Percentiles rank a stretch among this genome's conserved stretches.
phyloP scores from a whole-genome alignment of 2,113 vertebrate species.

The Carlito syrichta region DNA sequence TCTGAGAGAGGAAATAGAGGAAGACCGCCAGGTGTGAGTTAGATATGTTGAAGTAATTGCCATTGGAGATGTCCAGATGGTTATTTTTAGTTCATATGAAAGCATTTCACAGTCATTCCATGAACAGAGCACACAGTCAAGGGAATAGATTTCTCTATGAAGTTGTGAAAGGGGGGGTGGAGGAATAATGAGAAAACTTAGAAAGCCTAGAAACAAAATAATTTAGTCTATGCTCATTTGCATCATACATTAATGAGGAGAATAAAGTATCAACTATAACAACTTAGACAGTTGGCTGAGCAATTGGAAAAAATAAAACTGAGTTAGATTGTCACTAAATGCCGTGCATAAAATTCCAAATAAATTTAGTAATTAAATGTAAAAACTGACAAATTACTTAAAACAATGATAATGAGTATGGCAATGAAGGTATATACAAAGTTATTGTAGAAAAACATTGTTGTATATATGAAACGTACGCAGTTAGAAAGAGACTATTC shows the following conservation, averaged over 20 bases:
- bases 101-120: background rate
- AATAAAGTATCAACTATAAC: background rate
- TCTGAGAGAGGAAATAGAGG: conserved; percentile 32
- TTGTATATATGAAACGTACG: background rate
- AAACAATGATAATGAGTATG: background rate
- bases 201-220: conserved; percentile 2
- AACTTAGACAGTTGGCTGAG: background rate
- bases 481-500: background rate
- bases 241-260: background rate
- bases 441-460: background rate
- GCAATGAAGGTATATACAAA: background rate
- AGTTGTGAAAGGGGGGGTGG: background rate
- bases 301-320: background rate
- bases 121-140: background rate
- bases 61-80: background rate
- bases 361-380: background rate
- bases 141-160: background rate
- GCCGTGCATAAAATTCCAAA: background rate
- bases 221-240: background rate
- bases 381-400: background rate
- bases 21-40: conserved; percentile 7
- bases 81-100: conserved; percentile 57
- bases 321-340: background rate
- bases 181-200: background rate
- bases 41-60: conserved; percentile 22